Evolutionary conservation across 2,797 vertebrate genomes (phyloP).

Genomic region (Chanos chanos): DNA sequence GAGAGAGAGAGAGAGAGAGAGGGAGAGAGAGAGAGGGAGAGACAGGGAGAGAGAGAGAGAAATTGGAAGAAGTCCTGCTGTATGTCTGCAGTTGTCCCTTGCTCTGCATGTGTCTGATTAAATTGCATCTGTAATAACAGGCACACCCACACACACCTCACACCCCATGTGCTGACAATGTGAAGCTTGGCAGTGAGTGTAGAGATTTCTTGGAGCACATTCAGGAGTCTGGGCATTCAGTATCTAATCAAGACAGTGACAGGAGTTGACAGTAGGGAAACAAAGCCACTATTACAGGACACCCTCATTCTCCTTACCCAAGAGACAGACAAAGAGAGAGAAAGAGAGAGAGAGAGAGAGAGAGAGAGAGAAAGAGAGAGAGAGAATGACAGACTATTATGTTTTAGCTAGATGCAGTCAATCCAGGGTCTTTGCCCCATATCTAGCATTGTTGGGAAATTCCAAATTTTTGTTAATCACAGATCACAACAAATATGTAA

Average conservation of each 20-base stretch:
- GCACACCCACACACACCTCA: constrained; percentile 8
- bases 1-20: constrained; percentile 18
- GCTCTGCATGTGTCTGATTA: constrained; percentile 45
- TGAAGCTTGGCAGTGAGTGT: constrained; percentile 27
- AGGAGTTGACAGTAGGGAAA: constrained; percentile 41
- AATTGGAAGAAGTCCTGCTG: not conserved
- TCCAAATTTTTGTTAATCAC: too few relatives aligned
- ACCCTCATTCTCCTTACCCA: not conserved
- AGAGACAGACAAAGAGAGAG: not conserved
- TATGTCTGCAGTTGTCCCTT: constrained; percentile 31
- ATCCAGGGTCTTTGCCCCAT: too few relatives aligned
- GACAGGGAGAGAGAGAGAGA: not conserved
- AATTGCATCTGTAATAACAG: constrained; percentile 46
- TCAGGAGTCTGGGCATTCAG: constrained; percentile 48
- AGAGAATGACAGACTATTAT: too few relatives aligned
- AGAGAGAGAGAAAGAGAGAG: not conserved
- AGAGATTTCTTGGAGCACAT: constrained; percentile 48
- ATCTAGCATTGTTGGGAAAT: too few relatives aligned
- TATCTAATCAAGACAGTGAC: constrained; percentile 55
- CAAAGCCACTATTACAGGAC: constrained; percentile 52
- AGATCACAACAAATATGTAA: too few relatives aligned
- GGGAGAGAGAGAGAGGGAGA: not conserved
- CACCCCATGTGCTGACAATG: constrained; percentile 14
- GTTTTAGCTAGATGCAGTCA: too few relatives aligned
- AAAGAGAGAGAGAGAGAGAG: not conserved